These are phyloP conservation scores for Nyleta sp. DNA, from an alignment of 2,888 invertebrate species.

Conservation along the genomic window DNA sequence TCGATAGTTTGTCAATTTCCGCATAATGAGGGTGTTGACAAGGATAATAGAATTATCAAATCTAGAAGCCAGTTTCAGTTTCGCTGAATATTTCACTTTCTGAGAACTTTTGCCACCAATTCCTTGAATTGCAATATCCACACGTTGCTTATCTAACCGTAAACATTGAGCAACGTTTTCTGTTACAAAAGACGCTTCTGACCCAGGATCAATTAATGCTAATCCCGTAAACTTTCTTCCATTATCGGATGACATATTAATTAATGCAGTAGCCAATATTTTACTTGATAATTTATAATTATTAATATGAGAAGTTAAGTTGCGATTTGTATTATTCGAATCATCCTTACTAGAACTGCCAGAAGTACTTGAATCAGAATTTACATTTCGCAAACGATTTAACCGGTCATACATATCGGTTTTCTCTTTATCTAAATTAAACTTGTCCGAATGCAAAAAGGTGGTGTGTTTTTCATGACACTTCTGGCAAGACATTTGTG, in stretches of 20 bases:
- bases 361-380: background rate
- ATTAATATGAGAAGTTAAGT: background rate
- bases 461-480: background rate
- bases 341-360: background rate
- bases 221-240: background rate
- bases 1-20: background rate
- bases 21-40: background rate
- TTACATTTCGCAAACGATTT: background rate
- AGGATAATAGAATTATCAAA: too few relatives aligned
- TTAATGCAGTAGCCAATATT: background rate
- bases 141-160: background rate
- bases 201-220: background rate
- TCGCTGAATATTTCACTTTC: too few relatives aligned
- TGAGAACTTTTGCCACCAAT: background rate
- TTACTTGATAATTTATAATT: too few relatives aligned
- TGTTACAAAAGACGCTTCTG: background rate
- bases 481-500: background rate
- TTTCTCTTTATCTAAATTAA: background rate
- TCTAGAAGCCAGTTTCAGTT: too few relatives aligned
- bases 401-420: background rate
- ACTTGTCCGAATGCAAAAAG: background rate
- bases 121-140: background rate
- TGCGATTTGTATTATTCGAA: too few relatives aligned
- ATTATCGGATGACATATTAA: background rate
- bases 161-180: background rate